Conservation (phyloP, 2,888 invertebrate genomes). For the Erannis defoliaria region DNA sequence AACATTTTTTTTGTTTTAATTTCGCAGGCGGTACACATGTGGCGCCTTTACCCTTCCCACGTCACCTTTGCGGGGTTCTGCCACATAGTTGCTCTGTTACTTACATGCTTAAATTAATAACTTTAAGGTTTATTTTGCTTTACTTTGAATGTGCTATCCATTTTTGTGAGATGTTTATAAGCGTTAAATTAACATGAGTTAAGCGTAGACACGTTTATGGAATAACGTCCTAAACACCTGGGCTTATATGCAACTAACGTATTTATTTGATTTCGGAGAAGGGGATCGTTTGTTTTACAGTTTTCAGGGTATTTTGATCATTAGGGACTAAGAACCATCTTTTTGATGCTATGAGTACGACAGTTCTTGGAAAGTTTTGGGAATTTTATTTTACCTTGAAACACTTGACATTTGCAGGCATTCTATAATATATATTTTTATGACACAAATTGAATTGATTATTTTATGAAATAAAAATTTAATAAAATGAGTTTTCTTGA, state of each 20-base stretch:
- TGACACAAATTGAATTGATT: too few species aligned
- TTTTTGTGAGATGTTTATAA: slow-evolving; percentile 46
- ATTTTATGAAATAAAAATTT: too few species aligned
- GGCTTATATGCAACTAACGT: slow-evolving; percentile 57
- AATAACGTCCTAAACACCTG: slow-evolving; percentile 72
- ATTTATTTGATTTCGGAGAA: slow-evolving; percentile 66
- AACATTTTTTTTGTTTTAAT: slow-evolving; percentile 63
- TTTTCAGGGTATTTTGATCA: slow-evolving; percentile 39
- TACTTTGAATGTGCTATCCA: slow-evolving; percentile 20
- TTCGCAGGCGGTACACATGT: slow-evolving; percentile 74
- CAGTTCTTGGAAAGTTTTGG: slow-evolving; percentile 2
- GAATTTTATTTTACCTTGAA: not conserved
- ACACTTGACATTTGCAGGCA: not conserved
- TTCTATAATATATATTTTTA: too few species aligned
- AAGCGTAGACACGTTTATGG: slow-evolving; percentile 74
- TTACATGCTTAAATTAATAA: slow-evolving; percentile 18
- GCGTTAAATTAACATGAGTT: slow-evolving; percentile 72
- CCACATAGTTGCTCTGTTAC: slow-evolving; percentile 18
- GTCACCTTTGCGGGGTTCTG: slow-evolving; percentile 54
- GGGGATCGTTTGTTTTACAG: slow-evolving; percentile 37
- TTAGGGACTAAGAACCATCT: slow-evolving; percentile 17
- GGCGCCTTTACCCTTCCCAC: slow-evolving; percentile 73
- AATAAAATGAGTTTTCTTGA: too few species aligned
- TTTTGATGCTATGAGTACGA: slow-evolving; percentile 1
- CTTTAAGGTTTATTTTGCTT: slow-evolving; percentile 29